phyloP scores from a whole-genome alignment of 2,113 vertebrate species.

The Cynopterus brachyotis region DNA sequence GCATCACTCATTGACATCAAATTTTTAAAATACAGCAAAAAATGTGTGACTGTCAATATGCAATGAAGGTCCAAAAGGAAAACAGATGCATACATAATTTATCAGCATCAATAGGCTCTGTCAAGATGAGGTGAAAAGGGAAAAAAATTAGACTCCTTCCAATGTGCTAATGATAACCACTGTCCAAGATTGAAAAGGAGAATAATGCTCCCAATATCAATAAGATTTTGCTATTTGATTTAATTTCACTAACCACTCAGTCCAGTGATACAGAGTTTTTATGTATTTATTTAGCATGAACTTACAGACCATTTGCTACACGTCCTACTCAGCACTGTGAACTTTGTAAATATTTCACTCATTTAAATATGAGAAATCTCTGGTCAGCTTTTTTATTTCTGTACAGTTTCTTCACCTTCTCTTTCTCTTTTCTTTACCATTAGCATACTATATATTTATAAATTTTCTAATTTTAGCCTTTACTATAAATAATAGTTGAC shows the following conservation, averaged over 20 bases:
- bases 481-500: not conserved
- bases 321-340: not conserved
- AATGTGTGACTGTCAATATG: constrained; percentile 17
- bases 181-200: not conserved
- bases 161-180: not conserved
- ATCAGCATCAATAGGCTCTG: constrained; percentile 10
- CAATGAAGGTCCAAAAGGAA: not conserved
- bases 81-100: constrained; percentile 13
- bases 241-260: not conserved
- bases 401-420: not conserved
- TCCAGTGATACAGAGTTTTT: not conserved
- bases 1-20: constrained; percentile 13
- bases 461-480: not conserved
- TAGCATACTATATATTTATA: not conserved
- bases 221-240: not conserved
- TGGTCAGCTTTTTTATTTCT: not conserved
- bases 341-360: not conserved
- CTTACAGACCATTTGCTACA: not conserved
- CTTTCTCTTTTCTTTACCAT: not conserved
- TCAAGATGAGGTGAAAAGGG: not conserved
- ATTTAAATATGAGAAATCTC: not conserved
- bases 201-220: not conserved
- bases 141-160: not conserved
- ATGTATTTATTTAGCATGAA: not conserved
- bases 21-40: not conserved